phyloP scores from a whole-genome alignment of 2,113 vertebrate species.

The Laticauda colubrina region DNA sequence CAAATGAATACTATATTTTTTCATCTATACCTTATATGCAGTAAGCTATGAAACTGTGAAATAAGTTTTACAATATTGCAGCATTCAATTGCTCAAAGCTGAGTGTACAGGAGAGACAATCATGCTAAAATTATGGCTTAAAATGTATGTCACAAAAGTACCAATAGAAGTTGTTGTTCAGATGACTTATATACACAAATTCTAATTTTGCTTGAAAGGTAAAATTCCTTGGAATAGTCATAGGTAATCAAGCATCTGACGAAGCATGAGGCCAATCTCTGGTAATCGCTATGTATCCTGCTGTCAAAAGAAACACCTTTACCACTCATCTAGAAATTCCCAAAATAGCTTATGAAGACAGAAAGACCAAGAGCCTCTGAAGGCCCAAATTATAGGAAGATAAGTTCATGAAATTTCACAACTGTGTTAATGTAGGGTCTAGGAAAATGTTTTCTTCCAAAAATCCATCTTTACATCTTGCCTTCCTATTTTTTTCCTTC shows the following conservation, averaged over 20 bases:
- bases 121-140: neutral
- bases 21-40: neutral
- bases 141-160: neutral
- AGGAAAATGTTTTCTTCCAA: neutral
- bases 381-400: neutral
- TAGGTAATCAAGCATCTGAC: slow-evolving; percentile 28
- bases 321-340: neutral
- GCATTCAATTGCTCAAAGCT: neutral
- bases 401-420: neutral
- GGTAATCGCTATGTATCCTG: slow-evolving; percentile 12
- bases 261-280: slow-evolving; percentile 24
- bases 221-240: slow-evolving; percentile 14
- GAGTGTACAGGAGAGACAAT: neutral
- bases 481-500: neutral
- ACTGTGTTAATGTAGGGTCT: neutral
- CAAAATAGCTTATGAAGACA: neutral
- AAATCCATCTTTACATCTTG: neutral
- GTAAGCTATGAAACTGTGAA: neutral
- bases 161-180: neutral
- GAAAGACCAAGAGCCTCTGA: neutral
- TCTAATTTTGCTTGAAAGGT: slow-evolving; percentile 22
- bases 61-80: neutral
- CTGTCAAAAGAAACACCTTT: slow-evolving; percentile 6
- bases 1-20: neutral
- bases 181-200: slow-evolving; percentile 6